These are phyloP conservation scores for Caenorhabditis japonica DNA, from an alignment of 2,888 invertebrate genomes.

Conservation along the genomic window DNA sequence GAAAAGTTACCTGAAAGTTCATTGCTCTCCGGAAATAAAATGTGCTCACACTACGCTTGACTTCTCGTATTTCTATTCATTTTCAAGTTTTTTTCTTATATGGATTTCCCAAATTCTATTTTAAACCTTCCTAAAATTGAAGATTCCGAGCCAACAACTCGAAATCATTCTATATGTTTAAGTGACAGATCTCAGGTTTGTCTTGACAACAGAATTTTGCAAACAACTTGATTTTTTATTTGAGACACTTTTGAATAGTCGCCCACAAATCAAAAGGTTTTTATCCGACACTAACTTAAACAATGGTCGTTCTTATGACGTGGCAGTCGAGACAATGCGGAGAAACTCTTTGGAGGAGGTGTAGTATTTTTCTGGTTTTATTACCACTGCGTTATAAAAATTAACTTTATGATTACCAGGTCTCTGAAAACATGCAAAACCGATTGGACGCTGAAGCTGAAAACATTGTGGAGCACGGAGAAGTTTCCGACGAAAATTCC, in stretches of 20 bases:
- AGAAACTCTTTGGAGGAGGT: constrained; percentile 36
- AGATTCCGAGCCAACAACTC: constrained; percentile 12
- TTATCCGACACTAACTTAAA: constrained; percentile 25
- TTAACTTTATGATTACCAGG: not conserved
- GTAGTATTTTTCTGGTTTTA: not conserved
- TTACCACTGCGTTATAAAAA: not conserved
- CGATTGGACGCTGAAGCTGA: constrained; percentile 26
- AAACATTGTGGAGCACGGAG: constrained; percentile 20
- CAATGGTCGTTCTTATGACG: constrained; percentile 24
- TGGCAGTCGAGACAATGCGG: constrained; percentile 29
- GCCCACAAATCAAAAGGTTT: not conserved
- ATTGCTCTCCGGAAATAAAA: no score
- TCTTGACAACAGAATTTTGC: not conserved
- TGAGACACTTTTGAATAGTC: not conserved
- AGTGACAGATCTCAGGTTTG: constrained; percentile 11
- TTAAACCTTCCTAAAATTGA: constrained; percentile 19
- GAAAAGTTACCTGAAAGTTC: no score
- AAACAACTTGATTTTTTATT: not conserved
- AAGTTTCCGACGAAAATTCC: constrained; percentile 26
- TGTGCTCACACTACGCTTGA: no score
- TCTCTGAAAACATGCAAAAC: constrained; percentile 28
- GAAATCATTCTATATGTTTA: constrained; percentile 17
- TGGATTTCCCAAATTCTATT: constrained; percentile 9
- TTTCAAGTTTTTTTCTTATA: no score
- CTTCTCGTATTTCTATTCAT: no score